A percentile compares a stretch with the other conserved stretches of the same genome.
Conservation (phyloP, 2,113 vertebrate species). For the Microtus oregoni region DNA sequence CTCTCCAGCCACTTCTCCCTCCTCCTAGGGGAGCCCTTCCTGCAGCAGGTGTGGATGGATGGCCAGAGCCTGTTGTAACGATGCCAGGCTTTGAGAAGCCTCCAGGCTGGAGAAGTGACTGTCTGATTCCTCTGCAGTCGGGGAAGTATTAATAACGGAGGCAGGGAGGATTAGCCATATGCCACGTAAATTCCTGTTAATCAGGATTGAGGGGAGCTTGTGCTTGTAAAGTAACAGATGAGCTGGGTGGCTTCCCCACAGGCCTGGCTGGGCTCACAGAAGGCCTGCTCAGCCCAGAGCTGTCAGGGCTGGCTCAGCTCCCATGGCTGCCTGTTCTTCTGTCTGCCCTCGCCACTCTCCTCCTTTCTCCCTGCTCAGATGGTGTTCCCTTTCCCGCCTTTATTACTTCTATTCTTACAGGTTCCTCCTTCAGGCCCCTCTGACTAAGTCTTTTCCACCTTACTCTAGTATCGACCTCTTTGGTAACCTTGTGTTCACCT, state of each 20-base stretch:
- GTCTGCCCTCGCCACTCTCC: not conserved
- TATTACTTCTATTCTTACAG: not conserved
- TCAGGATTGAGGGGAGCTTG: slow-evolving; percentile 83
- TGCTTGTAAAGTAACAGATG: slow-evolving; percentile 81
- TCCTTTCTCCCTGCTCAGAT: not conserved
- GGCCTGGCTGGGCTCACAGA: not conserved
- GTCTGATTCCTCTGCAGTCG: not conserved
- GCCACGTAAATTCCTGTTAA: slow-evolving; percentile 82
- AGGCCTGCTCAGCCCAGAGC: not conserved
- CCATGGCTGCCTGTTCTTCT: not conserved
- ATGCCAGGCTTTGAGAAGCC: not conserved
- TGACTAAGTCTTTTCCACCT: not conserved
- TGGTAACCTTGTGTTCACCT: not conserved
- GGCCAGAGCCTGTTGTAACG: not conserved
- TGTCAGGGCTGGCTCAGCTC: not conserved
- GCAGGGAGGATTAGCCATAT: slow-evolving; percentile 85
- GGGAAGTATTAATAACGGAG: slow-evolving; percentile 59
- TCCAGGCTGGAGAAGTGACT: not conserved
- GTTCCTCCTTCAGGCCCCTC: not conserved
- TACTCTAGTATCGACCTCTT: not conserved
- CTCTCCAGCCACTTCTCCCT: not conserved
- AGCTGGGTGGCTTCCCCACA: slow-evolving; percentile 64
- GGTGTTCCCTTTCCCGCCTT: not conserved
- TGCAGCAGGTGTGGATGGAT: not conserved
- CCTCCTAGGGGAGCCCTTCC: not conserved